phyloP scores from a whole-genome alignment of 2,888 invertebrate genomes.

The Drosophila sordidula region DNA sequence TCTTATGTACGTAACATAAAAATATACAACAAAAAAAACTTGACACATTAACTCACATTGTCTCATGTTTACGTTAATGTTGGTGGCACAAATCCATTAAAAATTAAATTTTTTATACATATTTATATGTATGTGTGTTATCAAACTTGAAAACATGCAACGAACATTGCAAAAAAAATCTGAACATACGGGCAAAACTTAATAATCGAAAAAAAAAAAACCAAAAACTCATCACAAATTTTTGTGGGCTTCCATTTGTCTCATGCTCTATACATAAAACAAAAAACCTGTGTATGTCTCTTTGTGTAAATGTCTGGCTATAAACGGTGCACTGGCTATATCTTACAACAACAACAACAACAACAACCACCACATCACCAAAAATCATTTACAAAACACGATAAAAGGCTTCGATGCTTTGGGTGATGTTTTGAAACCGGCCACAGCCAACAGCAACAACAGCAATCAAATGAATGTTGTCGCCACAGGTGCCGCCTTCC shows the following conservation, averaged over 20 bases:
- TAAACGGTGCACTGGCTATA: slow-evolving; percentile 67
- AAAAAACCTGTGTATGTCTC: slow-evolving; percentile 64
- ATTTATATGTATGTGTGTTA: slow-evolving; percentile 24
- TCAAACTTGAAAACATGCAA: background rate
- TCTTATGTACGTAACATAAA: slow-evolving; percentile 74
- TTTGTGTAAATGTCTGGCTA: slow-evolving; percentile 77
- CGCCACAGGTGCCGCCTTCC: slow-evolving; percentile 82
- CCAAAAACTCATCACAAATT: slow-evolving; percentile 34
- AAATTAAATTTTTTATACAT: slow-evolving; percentile 29
- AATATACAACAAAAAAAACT: slow-evolving; percentile 55
- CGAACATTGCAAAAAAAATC: slow-evolving; percentile 31
- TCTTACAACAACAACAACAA: slow-evolving; percentile 39
- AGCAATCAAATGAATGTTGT: slow-evolving; percentile 84
- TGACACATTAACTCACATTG: slow-evolving; percentile 52
- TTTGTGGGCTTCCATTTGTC: slow-evolving; percentile 70
- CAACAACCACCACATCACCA: slow-evolving; percentile 32
- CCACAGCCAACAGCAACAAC: slow-evolving; percentile 77
- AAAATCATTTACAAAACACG: slow-evolving; percentile 40
- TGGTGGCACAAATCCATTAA: slow-evolving; percentile 82
- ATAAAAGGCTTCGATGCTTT: slow-evolving; percentile 89
- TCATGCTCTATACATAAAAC: slow-evolving; percentile 49
- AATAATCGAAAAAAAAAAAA: slow-evolving; percentile 14
- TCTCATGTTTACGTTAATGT: slow-evolving; percentile 69
- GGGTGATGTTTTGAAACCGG: slow-evolving; percentile 90
- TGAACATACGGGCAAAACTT: slow-evolving; percentile 33